Evolutionary conservation across 2,888 invertebrate genomes (phyloP).

Genomic region (Amphipyra berbera): DNA sequence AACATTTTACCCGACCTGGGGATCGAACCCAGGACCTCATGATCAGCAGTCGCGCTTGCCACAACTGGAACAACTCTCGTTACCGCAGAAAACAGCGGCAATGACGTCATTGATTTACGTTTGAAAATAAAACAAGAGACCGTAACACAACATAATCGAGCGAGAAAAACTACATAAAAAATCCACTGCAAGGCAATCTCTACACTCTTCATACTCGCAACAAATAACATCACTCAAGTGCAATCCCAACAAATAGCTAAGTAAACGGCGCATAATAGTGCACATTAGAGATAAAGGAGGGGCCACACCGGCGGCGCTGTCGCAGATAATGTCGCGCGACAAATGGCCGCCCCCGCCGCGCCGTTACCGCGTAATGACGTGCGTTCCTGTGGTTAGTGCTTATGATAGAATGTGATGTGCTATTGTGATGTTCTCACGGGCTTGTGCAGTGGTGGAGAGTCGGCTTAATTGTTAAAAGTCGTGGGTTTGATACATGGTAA

Average conservation of each 20-base stretch:
- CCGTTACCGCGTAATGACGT: constrained; percentile 55
- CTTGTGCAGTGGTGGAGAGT: neutral
- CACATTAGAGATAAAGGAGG: constrained; percentile 58
- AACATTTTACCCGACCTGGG: no score
- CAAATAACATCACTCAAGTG: constrained; percentile 37
- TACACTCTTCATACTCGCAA: constrained; percentile 3
- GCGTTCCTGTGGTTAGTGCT: constrained; percentile 35
- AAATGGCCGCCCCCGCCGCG: constrained; percentile 53
- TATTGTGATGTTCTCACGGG: constrained; percentile 27
- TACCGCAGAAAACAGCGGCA: no score
- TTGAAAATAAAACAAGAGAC: no score
- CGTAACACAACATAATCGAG: no score
- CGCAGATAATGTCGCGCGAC: constrained; percentile 60
- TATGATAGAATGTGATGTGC: constrained; percentile 35
- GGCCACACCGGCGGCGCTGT: constrained; percentile 31
- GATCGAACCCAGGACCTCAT: no score
- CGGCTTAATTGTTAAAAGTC: no score
- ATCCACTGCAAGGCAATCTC: neutral
- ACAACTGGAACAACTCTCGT: no score
- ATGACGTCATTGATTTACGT: no score
- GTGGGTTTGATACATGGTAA: no score
- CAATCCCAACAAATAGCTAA: constrained; percentile 47
- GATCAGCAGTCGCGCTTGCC: no score
- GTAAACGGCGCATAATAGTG: constrained; percentile 53
- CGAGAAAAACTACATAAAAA: neutral